These are phyloP conservation scores for Notamacropus eugenii DNA, from an alignment of 2,797 vertebrate genomes.

Conservation along the genomic window DNA sequence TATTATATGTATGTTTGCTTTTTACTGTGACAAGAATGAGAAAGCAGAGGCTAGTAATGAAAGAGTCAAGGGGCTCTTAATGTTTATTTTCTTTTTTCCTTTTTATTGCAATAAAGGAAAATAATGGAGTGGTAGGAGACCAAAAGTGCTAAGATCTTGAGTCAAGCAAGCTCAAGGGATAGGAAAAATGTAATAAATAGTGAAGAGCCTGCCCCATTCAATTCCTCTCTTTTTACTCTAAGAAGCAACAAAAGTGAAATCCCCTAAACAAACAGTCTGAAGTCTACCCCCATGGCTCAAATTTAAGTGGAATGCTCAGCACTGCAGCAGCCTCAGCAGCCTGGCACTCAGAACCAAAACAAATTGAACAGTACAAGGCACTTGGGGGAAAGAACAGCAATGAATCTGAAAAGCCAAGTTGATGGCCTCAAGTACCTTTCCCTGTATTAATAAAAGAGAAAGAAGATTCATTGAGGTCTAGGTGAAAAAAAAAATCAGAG, in stretches of 20 bases:
- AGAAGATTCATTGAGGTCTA: not conserved
- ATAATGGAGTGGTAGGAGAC: slow-evolving; percentile 1
- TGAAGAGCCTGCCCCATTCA: not conserved
- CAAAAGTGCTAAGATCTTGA: slow-evolving; percentile 16
- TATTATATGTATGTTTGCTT: slow-evolving; percentile 3
- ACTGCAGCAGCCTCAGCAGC: not conserved
- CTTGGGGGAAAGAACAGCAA: not conserved
- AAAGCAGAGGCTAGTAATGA: slow-evolving; percentile 14
- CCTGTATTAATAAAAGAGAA: not conserved
- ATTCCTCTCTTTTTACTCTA: slow-evolving; percentile 43
- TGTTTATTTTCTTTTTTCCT: slow-evolving; percentile 21
- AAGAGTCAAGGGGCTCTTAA: not conserved
- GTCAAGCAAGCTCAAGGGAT: slow-evolving; percentile 37
- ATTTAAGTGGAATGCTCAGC: slow-evolving; percentile 6
- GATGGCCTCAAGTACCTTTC: not conserved
- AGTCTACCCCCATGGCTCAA: not conserved
- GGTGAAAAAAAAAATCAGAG: not conserved
- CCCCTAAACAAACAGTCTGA: slow-evolving; percentile 10
- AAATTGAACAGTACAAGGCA: slow-evolving; percentile 16
- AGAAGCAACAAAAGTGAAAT: slow-evolving; percentile 20
- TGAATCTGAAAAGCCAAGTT: slow-evolving; percentile 19
- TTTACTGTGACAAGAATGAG: slow-evolving; percentile 16
- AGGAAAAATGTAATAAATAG: slow-evolving; percentile 11
- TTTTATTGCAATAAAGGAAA: slow-evolving; percentile 30
- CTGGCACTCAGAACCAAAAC: slow-evolving; percentile 13